Conservation (phyloP, 2,888 invertebrate species). For the Lepidocyrtoides sp. region DNA sequence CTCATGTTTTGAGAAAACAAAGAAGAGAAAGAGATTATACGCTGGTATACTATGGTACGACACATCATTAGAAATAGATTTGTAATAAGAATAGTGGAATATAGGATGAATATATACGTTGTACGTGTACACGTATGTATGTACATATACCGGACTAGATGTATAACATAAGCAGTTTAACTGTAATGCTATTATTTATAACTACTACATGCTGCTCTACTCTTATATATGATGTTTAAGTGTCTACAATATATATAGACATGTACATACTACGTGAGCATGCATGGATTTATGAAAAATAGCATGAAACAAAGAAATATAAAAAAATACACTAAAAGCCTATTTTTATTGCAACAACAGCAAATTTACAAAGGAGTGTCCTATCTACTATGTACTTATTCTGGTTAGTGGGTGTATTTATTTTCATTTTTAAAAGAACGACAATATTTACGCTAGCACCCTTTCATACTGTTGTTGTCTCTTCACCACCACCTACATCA, state of each 20-base stretch:
- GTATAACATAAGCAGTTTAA: not conserved
- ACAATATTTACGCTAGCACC: not conserved
- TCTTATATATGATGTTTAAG: no score
- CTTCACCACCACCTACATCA: not conserved
- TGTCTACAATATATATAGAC: not conserved
- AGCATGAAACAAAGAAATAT: not conserved
- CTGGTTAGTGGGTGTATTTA: not conserved
- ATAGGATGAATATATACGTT: not conserved
- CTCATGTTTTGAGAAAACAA: not conserved
- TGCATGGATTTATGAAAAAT: not conserved
- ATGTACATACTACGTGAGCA: not conserved
- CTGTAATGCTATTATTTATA: not conserved
- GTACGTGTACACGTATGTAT: no score
- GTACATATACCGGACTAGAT: not conserved
- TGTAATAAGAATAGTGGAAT: not conserved
- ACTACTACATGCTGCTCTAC: no score
- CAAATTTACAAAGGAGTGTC: not conserved
- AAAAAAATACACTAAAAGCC: constrained; percentile 47
- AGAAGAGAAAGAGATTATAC: constrained; percentile 20
- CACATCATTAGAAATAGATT: not conserved
- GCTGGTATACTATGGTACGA: not conserved
- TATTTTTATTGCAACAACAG: constrained; percentile 19
- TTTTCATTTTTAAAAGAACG: not conserved
- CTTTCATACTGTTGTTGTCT: not conserved
- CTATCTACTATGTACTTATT: no score